Conservation (phyloP, 2,888 invertebrate genomes). For the Torymus tubicola region DNA sequence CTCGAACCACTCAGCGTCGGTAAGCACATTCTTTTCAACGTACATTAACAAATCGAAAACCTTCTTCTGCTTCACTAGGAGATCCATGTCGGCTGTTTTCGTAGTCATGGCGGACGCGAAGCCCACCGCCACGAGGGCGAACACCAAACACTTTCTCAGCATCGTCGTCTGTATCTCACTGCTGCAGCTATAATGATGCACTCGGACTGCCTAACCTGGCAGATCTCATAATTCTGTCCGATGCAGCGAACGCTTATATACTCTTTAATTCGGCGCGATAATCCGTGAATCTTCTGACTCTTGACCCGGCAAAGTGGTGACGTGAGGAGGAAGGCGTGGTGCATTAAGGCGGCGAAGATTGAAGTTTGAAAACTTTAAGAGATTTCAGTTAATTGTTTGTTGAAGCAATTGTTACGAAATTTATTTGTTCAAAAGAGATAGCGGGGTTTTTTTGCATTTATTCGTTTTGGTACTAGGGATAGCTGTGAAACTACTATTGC, state of each 20-base stretch:
- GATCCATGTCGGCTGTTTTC: conserved; percentile 64
- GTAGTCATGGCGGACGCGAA: conserved; percentile 3
- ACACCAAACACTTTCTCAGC: conserved; percentile 37
- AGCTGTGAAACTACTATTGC: too few relatives aligned
- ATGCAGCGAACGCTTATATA: conserved; percentile 16
- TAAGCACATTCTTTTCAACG: conserved; percentile 65
- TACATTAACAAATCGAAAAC: conserved; percentile 71
- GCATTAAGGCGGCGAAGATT: background rate
- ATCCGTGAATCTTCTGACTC: conserved; percentile 30
- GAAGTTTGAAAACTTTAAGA: background rate
- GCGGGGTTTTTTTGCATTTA: background rate
- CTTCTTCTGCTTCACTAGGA: conserved; percentile 72
- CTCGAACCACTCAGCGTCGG: conserved; percentile 68
- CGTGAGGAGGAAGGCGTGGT: background rate
- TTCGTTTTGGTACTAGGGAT: too few relatives aligned
- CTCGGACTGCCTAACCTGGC: conserved; percentile 19
- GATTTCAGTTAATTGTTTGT: conserved; percentile 2
- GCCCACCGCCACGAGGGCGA: conserved; percentile 45
- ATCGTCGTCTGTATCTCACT: background rate
- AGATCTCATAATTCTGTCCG: background rate
- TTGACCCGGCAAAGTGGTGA: conserved; percentile 23
- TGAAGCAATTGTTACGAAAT: conserved; percentile 1
- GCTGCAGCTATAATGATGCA: too few relatives aligned
- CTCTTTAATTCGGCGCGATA: conserved; percentile 25
- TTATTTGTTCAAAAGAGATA: background rate